Percentiles rank a stretch among this genome's conserved stretches.
Conservation (phyloP, 2,888 invertebrate species). For the Nemotelus pantherinus region DNA sequence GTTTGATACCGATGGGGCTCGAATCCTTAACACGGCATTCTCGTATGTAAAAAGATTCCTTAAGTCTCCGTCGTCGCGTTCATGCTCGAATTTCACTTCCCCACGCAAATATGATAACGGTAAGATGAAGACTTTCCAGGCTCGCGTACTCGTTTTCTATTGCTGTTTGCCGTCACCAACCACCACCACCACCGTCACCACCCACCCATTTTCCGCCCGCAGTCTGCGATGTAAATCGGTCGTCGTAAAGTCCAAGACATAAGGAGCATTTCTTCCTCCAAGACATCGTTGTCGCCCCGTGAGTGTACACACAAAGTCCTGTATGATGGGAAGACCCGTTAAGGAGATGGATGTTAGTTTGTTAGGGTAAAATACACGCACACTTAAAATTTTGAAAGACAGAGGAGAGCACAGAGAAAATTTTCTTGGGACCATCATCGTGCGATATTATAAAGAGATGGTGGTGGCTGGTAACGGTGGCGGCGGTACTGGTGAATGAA, state of each 20-base stretch:
- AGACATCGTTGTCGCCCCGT: conserved; percentile 7
- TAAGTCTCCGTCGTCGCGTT: conserved; percentile 14
- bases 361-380: background rate
- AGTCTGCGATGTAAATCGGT: conserved; percentile 6
- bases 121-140: background rate
- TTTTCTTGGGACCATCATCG: conserved; percentile 16
- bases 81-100: background rate
- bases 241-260: conserved; percentile 14
- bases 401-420: conserved; percentile 39
- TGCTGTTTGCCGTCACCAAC: too few relatives aligned
- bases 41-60: too few relatives aligned
- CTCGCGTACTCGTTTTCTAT: background rate
- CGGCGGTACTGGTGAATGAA: background rate
- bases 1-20: background rate
- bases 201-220: conserved; percentile 12
- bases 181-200: background rate
- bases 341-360: conserved; percentile 23
- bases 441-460: conserved; percentile 9
- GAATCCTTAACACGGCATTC: too few relatives aligned
- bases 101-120: background rate
- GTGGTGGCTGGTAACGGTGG: background rate
- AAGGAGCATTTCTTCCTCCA: conserved; percentile 38
- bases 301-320: background rate
- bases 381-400: conserved; percentile 24
- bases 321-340: conserved; percentile 2